Conservation (phyloP, 2,797 vertebrate species). For the Oreortyx pictus region DNA sequence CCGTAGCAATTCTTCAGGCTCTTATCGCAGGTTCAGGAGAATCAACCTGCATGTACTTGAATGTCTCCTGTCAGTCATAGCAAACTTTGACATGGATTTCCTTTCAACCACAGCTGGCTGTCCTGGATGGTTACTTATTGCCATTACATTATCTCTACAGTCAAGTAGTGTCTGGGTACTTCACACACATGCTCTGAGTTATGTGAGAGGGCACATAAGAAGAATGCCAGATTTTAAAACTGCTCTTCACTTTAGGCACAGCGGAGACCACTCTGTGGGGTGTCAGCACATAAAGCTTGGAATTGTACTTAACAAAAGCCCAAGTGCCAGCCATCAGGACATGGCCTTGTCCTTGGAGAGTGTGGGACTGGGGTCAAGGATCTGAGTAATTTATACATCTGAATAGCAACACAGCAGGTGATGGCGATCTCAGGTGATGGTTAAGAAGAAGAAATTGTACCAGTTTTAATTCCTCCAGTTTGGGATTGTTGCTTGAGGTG, state of each 20-base stretch:
- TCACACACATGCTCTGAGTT: background rate
- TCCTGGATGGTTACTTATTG: background rate
- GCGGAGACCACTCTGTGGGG: background rate
- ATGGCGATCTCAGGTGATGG: background rate
- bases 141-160: accelerated
- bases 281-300: background rate
- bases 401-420: background rate
- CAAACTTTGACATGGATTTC: background rate
- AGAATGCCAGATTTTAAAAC: background rate
- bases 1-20: background rate
- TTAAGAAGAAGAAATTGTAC: conserved; percentile 71
- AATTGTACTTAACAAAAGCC: background rate
- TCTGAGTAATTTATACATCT: background rate
- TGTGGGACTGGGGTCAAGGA: background rate
- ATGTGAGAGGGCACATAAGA: background rate
- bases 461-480: conserved; percentile 84
- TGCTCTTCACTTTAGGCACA: background rate
- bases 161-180: background rate
- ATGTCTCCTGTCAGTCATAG: background rate
- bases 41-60: background rate
- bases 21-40: background rate
- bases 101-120: accelerated
- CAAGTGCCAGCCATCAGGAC: background rate
- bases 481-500: conserved; percentile 78
- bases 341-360: accelerated